phyloP scores from a whole-genome alignment of 2,113 vertebrate species.

The Coreoperca whiteheadi region DNA sequence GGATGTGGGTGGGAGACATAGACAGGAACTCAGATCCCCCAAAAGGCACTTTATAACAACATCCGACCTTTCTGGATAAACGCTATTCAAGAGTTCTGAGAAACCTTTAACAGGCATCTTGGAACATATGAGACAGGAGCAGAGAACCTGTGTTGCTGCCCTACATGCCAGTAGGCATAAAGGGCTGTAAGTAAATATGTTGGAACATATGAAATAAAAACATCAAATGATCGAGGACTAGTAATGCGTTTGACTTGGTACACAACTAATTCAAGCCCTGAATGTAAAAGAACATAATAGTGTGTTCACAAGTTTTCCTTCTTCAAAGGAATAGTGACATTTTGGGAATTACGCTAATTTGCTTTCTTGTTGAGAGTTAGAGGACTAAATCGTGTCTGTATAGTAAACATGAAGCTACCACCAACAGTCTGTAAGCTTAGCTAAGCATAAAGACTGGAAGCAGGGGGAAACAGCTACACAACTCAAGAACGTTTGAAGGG shows the following conservation, averaged over 20 bases:
- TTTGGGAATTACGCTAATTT: background rate
- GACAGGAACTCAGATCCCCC: conserved; percentile 82
- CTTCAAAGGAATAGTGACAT: background rate
- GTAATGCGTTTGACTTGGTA: background rate
- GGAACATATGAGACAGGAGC: background rate
- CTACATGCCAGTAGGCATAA: too few species aligned
- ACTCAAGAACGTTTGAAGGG: background rate
- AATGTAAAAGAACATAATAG: background rate
- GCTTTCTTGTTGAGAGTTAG: background rate
- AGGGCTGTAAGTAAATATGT: background rate
- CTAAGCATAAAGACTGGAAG: background rate
- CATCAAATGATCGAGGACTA: background rate
- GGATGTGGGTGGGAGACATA: conserved; percentile 81
- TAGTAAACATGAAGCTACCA: background rate
- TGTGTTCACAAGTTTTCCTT: background rate
- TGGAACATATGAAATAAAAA: conserved; percentile 9
- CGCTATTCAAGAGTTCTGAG: conserved; percentile 70
- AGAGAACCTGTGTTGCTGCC: too few species aligned
- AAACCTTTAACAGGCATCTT: conserved; percentile 43
- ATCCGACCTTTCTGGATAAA: conserved; percentile 79
- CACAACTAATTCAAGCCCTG: background rate
- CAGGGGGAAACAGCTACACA: background rate
- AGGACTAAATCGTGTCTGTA: background rate
- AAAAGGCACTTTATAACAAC: conserved; percentile 75
- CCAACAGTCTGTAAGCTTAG: background rate